These are phyloP conservation scores for Phorcus lineatus DNA, from an alignment of 2,888 invertebrate genomes.

Conservation along the genomic window DNA sequence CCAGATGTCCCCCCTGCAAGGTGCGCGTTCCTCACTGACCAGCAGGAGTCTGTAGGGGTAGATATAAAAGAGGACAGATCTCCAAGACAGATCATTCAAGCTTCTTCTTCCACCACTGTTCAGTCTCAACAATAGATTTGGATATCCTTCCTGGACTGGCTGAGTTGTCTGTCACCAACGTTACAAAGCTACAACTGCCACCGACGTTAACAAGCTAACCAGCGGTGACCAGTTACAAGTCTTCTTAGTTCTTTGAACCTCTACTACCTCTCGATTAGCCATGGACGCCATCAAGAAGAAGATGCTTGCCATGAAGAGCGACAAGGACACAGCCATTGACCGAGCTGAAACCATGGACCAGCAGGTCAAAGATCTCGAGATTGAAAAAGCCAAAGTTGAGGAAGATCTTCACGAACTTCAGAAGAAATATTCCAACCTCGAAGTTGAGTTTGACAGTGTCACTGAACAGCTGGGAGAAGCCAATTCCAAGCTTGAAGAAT, in stretches of 20 bases:
- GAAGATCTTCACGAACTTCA: slow-evolving; percentile 9
- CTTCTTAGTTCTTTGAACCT: not conserved
- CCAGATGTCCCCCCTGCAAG: too few relatives aligned
- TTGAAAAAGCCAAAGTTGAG: not conserved
- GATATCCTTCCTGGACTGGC: too few relatives aligned
- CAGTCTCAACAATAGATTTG: too few relatives aligned
- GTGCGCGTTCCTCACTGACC: too few relatives aligned
- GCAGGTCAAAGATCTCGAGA: not conserved
- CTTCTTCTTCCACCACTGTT: too few relatives aligned
- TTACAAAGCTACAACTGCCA: too few relatives aligned
- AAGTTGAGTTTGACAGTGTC: not conserved
- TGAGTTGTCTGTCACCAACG: too few relatives aligned
- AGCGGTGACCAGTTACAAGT: too few relatives aligned
- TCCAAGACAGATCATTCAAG: too few relatives aligned
- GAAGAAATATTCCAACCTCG: slow-evolving; percentile 13
- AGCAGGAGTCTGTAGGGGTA: too few relatives aligned
- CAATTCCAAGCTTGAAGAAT: not conserved
- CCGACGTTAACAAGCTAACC: too few relatives aligned
- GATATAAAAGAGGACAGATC: too few relatives aligned
- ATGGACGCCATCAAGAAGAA: slow-evolving; percentile 15
- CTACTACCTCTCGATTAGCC: not conserved
- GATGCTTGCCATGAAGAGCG: slow-evolving; percentile 9
- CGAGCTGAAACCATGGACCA: slow-evolving; percentile 4
- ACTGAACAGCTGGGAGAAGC: not conserved
- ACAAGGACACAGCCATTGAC: slow-evolving; percentile 2